Base-by-base conservation (phyloP, 2,888 invertebrate genomes). In the Agonum fuliginosum region DNA sequence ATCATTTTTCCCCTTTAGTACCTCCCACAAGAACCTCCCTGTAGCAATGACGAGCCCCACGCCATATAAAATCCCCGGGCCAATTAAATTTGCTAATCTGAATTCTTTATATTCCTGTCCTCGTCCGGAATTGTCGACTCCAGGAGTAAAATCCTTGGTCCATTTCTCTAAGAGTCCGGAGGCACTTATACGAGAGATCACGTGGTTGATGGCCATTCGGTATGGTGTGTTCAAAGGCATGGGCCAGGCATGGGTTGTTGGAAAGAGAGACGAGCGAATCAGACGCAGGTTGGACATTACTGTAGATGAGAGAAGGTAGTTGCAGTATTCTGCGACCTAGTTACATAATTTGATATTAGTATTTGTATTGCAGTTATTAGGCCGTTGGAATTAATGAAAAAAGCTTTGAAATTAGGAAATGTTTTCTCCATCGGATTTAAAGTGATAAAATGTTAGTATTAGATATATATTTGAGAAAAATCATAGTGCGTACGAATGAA, bases 231-330 rank as follows among this genome's bases (percentile, higher is more conserved):
- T 54, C 20, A 54, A 14, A 3, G 24, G 69, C 22, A 77, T 14
- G 0, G 76, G 76, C 76, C 76, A 77, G 3, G 76, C 76, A n/a
- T 77, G 76, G 3, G n/a, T n/a, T 10, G 67, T 54, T 1, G 67
- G 51, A n/a, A 41, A 77, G 2, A 70, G 24, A 0, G 0, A 24
- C 5, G 48, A 10, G 8, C 19, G 34, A 1, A 41, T 22, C 10
- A 77, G 10, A 3, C 76, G 69, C 4, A 70, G 43, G 14, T 46
- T 46, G 14, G 12, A n/a, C 6, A 17, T 1, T 3, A 17, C 17
- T 10, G 3, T 17, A 5, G 14, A 6, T 14, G 46, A 12, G 1
- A 46, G 19, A 17, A 17, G 3, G 0, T 17, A 2, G 14, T 17
- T 10, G 17, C 46, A 46, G 1, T 3, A 17, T 17, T 1, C 14